Percentiles rank a stretch among this genome's conserved stretches.
Evolutionary conservation across 2,888 invertebrate species (phyloP).

Genomic region (Acanthococcus lagerstroemiae): DNA sequence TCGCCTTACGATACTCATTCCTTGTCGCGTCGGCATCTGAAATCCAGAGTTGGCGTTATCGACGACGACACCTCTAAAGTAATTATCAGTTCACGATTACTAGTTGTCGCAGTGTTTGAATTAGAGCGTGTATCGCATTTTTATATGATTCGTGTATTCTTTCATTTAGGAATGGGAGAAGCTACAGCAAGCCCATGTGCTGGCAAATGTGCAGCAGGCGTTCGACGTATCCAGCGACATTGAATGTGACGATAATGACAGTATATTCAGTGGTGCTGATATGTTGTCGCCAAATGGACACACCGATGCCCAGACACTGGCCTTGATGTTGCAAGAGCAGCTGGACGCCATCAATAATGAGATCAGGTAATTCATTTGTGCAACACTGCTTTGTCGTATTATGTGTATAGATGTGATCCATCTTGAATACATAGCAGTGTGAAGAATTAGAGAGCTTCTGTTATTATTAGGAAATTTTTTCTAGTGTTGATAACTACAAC

Average conservation of each 20-base stretch:
- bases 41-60: constrained; percentile 44
- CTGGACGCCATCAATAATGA: constrained; percentile 99
- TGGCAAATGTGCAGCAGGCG: constrained; percentile 85
- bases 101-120: not conserved
- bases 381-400: too few relatives aligned
- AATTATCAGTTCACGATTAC: constrained; percentile 12
- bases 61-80: constrained; percentile 54
- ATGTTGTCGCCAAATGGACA: constrained; percentile 48
- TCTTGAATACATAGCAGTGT: too few relatives aligned
- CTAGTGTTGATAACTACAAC: too few relatives aligned
- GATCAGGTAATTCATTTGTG: too few relatives aligned
- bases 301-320: constrained; percentile 93
- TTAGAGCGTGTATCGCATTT: too few relatives aligned
- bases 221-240: constrained; percentile 81
- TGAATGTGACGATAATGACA: constrained; percentile 59
- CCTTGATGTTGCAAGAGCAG: constrained; percentile 98
- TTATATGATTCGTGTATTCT: not conserved
- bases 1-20: constrained; percentile 70
- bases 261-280: constrained; percentile 61
- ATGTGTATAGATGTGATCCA: too few relatives aligned
- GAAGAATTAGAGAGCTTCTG: too few relatives aligned
- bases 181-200: constrained; percentile 78
- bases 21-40: constrained; percentile 46
- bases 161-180: constrained; percentile 79
- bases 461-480: too few relatives aligned